phyloP scores from a whole-genome alignment of 2,113 vertebrate species.

The Brachypteracias leptosomus region DNA sequence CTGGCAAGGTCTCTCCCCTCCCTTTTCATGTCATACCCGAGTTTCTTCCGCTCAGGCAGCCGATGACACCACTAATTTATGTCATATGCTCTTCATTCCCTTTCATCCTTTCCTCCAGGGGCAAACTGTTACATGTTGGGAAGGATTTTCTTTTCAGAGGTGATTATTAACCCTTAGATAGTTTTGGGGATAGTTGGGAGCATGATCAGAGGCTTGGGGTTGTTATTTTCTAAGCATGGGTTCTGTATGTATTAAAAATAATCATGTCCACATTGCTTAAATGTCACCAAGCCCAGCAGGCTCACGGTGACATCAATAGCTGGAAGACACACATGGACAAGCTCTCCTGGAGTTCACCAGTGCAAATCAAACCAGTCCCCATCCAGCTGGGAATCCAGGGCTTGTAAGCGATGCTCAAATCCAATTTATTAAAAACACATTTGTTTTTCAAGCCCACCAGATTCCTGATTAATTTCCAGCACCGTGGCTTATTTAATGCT shows the following conservation, averaged over 20 bases:
- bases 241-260: background rate
- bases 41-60: background rate
- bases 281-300: background rate
- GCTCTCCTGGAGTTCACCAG: constrained; percentile 8
- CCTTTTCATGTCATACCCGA: background rate
- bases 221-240: background rate
- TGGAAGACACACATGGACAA: background rate
- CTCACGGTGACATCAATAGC: background rate
- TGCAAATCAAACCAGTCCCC: constrained; percentile 39
- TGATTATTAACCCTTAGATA: background rate
- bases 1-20: background rate
- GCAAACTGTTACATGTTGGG: background rate
- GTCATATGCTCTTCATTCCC: background rate
- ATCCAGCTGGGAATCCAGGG: constrained; percentile 34
- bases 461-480: constrained; percentile 75
- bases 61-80: background rate
- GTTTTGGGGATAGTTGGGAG: background rate
- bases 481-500: constrained; percentile 70
- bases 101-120: background rate
- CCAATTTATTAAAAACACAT: constrained; percentile 80
- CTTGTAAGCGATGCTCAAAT: constrained; percentile 68
- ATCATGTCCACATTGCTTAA: background rate
- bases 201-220: background rate
- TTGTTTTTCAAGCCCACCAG: constrained; percentile 72
- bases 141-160: background rate